Evolutionary conservation across 2,888 invertebrate species (phyloP).

Genomic region (Cantharis rufa): DNA sequence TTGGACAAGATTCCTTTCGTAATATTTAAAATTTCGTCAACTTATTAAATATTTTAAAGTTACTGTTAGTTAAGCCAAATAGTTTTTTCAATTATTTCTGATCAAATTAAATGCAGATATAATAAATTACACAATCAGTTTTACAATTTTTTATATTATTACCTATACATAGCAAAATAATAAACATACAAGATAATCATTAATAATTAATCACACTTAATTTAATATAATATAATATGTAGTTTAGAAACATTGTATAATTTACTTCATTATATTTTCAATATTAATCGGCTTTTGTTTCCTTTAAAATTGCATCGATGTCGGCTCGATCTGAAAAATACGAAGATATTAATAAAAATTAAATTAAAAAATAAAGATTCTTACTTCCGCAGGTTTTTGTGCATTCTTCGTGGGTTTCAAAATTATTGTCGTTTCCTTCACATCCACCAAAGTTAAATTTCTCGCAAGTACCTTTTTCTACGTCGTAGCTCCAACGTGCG

Average conservation of each 20-base stretch:
- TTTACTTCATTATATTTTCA: not conserved
- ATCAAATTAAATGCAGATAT: too few species aligned
- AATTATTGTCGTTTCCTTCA: conserved; percentile 62
- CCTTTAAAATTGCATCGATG: not conserved
- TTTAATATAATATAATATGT: not conserved
- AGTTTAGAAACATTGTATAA: not conserved
- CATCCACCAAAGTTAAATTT: conserved; percentile 63
- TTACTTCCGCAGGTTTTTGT: conserved; percentile 52
- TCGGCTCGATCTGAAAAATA: not conserved
- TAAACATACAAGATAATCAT: too few species aligned
- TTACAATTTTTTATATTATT: too few species aligned
- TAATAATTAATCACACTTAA: not conserved
- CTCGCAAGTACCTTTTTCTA: conserved; percentile 54
- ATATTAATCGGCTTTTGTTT: not conserved
- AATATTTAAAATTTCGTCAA: not conserved
- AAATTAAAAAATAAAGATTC: not conserved
- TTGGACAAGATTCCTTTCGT: not conserved
- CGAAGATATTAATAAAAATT: not conserved
- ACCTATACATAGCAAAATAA: too few species aligned
- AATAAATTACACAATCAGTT: too few species aligned
- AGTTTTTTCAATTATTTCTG: too few species aligned
- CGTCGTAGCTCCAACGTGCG: conserved; percentile 56
- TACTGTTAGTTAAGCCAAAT: too few species aligned
- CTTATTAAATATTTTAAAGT: too few species aligned
- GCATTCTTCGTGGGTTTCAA: conserved; percentile 57